Conservation (phyloP, 2,888 invertebrate genomes). For the Ashinkailepas kermadecensis region DNA sequence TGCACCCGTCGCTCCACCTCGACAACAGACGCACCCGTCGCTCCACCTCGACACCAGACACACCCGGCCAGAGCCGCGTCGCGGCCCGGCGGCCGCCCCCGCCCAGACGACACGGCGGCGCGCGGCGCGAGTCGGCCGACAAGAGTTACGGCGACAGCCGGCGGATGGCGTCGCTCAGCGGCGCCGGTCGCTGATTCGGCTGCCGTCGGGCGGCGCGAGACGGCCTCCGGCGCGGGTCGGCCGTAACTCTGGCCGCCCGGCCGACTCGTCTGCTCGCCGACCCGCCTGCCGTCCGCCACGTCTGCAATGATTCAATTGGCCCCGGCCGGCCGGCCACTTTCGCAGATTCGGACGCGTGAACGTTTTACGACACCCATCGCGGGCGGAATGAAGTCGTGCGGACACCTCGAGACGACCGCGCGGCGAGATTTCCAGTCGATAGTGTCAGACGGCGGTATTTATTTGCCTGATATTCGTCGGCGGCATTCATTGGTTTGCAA, state of each 20-base stretch:
- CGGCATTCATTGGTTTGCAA: not conserved
- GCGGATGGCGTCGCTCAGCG: too few species aligned
- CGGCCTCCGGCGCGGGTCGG: not conserved
- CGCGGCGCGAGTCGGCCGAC: too few species aligned
- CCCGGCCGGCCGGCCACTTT: not conserved
- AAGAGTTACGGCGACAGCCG: too few species aligned
- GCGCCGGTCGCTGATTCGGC: too few species aligned
- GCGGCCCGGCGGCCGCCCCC: too few species aligned
- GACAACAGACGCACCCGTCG: too few species aligned
- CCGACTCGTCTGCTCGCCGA: too few species aligned
- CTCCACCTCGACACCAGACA: too few species aligned
- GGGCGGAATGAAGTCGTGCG: not conserved
- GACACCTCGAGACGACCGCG: not conserved
- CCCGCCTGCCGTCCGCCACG: not conserved
- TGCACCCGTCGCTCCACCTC: too few species aligned
- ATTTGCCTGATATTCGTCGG: not conserved
- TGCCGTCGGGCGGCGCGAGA: too few species aligned
- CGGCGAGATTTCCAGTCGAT: not conserved
- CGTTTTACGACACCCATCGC: not conserved
- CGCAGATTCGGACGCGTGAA: not conserved
- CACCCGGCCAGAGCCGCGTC: too few species aligned
- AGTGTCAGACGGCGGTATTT: not conserved
- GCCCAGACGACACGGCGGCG: too few species aligned
- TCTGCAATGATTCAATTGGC: not conserved
- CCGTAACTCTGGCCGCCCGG: not conserved